Base-by-base conservation (phyloP, 2,888 invertebrate species). In the Lobophora halterata region DNA sequence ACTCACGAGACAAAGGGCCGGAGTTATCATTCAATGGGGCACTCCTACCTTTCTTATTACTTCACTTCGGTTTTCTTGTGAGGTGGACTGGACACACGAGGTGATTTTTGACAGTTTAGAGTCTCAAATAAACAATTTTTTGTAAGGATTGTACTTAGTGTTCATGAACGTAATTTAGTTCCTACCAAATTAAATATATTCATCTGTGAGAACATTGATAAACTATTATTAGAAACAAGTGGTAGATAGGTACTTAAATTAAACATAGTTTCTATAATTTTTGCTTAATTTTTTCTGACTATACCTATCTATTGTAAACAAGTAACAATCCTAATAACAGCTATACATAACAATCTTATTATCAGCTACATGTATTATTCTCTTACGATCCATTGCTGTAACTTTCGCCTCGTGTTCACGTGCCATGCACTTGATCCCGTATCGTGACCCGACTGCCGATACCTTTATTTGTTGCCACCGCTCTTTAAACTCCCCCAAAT, bases 11-110 rank as follows among this genome's bases (percentile, higher is more conserved):
- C 86, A 87, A 86, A 86, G 82, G 32, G 77, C 65, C 65, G 62
- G 79, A 77, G 87, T 88, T 88, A 87, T 88, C 87, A 88, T 88
- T 88, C 88, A 87, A 86, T 79, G 81, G 86, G 80, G 87, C 86
- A 83, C 86, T 83, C 71, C 79, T 79, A 81, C 85, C 87, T 83
- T 82, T 85, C 83, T 85, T 86, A 83, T 86, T 83, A 85, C 81
- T 86, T 80, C 64, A 71, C 75, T 73, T 71, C 73, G 75, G 79
- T 71, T 79, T 82, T 74, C 76, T 78, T 77, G 71, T 68, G 73
- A 77, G 78, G 71, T 75, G 71, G 69, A 65, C 65, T 52, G 55
- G 46, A 34, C 62, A 75, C 74, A 59, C 52, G 73, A 58, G 63
- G 57, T 12, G 25, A 40, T 37, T 17, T 18, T 35, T 27, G 10